These are phyloP conservation scores for Hipposideros larvatus DNA, from an alignment of 2,797 vertebrate genomes.

Conservation along the genomic window DNA sequence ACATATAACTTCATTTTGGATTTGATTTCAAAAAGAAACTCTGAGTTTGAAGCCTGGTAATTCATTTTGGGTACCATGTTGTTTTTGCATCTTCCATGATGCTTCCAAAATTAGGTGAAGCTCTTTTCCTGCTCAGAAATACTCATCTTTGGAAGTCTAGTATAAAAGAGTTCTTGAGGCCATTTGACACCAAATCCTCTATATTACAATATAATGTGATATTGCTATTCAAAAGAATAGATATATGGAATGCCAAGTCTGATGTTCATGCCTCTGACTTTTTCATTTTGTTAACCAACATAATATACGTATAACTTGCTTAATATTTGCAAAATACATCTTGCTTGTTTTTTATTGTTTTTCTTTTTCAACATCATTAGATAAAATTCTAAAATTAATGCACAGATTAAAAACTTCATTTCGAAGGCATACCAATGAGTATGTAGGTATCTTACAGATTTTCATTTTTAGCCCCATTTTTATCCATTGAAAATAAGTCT, in stretches of 20 bases:
- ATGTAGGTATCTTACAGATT: background rate
- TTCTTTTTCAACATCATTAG: background rate
- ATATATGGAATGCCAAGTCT: background rate
- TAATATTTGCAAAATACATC: slow-evolving; percentile 23
- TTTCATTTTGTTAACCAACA: background rate
- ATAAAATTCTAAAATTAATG: background rate
- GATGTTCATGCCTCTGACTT: background rate
- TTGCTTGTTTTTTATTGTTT: background rate
- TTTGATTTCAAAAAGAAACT: slow-evolving; percentile 41
- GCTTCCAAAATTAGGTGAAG: slow-evolving; percentile 4
- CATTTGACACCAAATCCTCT: background rate
- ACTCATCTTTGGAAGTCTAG: background rate
- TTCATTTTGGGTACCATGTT: background rate
- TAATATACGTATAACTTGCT: background rate
- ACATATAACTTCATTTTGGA: background rate
- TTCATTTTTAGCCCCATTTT: slow-evolving; percentile 30
- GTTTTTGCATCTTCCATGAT: background rate
- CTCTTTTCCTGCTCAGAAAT: slow-evolving; percentile 23
- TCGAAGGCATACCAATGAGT: background rate
- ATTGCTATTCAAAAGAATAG: background rate
- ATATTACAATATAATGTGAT: too few relatives aligned
- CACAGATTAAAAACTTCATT: slow-evolving; percentile 37
- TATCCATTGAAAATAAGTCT: slow-evolving; percentile 37
- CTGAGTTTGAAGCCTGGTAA: background rate
- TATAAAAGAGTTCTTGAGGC: background rate